Conservation (phyloP, 2,113 vertebrate species). For the Syrrhaptes paradoxus region DNA sequence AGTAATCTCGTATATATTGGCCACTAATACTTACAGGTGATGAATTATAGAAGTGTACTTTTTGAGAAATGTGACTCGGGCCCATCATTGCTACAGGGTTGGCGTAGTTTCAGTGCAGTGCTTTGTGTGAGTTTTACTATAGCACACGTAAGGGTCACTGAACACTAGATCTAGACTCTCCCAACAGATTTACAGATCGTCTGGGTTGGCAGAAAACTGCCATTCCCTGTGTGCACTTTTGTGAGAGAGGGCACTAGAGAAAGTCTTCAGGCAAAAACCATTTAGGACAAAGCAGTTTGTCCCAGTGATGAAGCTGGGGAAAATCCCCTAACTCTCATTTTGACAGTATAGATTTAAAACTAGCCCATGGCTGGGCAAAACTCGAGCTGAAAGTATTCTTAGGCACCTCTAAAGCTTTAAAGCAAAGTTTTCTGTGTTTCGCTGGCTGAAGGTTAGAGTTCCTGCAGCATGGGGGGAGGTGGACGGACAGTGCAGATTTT, state of each 20-base stretch:
- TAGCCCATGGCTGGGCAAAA: neutral
- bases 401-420: neutral
- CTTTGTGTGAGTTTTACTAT: neutral
- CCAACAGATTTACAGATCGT: neutral
- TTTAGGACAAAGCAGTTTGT: neutral
- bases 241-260: neutral
- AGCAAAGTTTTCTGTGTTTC: neutral
- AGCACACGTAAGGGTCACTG: neutral
- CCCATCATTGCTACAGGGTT: rapidly evolving
- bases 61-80: neutral
- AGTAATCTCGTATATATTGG: neutral
- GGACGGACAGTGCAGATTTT: neutral
- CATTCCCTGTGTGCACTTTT: neutral
- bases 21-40: neutral
- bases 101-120: neutral
- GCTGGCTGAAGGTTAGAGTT: neutral
- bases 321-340: neutral
- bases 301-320: neutral
- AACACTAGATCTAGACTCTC: neutral
- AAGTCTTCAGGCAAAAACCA: neutral
- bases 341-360: neutral
- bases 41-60: neutral
- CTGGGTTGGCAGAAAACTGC: neutral
- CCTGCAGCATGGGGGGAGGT: neutral
- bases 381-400: rapidly evolving